Evolutionary conservation across 2,888 invertebrate species (phyloP).

Genomic region (Oscheius myriophilus): DNA sequence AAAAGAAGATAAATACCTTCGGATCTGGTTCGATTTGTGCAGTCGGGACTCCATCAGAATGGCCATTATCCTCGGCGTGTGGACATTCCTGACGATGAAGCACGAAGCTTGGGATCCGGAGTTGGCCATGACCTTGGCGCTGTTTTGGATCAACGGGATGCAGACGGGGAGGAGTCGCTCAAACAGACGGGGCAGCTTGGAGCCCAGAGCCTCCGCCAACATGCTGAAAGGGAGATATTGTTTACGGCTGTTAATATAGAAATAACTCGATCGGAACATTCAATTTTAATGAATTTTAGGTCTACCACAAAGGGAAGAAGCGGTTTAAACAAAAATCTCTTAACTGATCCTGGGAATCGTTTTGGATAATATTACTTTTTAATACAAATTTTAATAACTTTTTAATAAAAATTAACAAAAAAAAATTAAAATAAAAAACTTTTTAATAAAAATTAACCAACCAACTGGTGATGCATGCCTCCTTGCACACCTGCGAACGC

Average conservation of each 20-base stretch:
- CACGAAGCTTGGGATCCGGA: constrained; percentile 28
- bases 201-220: constrained; percentile 85
- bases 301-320: too few relatives aligned
- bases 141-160: constrained; percentile 90
- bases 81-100: constrained; percentile 45
- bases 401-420: too few relatives aligned
- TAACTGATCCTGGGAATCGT: too few relatives aligned
- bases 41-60: constrained; percentile 26
- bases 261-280: too few relatives aligned
- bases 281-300: too few relatives aligned
- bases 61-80: constrained; percentile 29
- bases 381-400: too few relatives aligned
- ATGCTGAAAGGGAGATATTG: constrained; percentile 72
- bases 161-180: constrained; percentile 84
- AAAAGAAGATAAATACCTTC: constrained; percentile 8
- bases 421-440: constrained; percentile 3
- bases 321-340: too few relatives aligned
- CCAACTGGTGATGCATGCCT: constrained; percentile 93
- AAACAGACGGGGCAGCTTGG: constrained; percentile 86
- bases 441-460: constrained; percentile 70
- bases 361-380: too few relatives aligned
- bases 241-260: too few relatives aligned
- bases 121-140: constrained; percentile 81
- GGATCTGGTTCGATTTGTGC: constrained; percentile 42
- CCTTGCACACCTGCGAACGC: constrained; percentile 91